A percentile compares a stretch with the other conserved stretches of the same genome.
These are phyloP conservation scores for Spheniscus humboldti DNA, from an alignment of 2,797 vertebrate genomes.

Conservation along the genomic window DNA sequence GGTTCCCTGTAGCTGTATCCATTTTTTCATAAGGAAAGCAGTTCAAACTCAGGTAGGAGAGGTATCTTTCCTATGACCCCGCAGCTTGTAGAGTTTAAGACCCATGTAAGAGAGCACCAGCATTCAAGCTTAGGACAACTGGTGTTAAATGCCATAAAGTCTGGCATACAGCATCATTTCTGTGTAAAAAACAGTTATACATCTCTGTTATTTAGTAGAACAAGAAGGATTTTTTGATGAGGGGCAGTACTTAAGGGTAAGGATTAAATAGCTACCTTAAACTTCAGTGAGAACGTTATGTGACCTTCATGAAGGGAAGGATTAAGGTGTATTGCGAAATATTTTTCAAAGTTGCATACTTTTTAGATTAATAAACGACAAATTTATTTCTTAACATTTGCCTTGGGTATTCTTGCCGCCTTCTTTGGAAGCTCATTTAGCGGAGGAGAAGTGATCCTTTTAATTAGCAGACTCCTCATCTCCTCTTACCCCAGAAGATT, in stretches of 20 bases:
- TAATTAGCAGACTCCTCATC: not conserved
- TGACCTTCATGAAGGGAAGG: not conserved
- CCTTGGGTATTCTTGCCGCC: not conserved
- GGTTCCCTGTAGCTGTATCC: not conserved
- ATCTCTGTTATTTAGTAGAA: not conserved
- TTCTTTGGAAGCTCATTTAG: not conserved
- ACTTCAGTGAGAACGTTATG: not conserved
- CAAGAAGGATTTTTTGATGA: not conserved
- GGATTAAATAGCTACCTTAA: not conserved
- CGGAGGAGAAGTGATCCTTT: not conserved
- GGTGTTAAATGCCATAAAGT: not conserved
- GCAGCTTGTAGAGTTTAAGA: not conserved
- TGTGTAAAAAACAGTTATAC: not conserved
- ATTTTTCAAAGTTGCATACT: not conserved
- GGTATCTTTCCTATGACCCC: not conserved
- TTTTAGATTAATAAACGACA: not conserved
- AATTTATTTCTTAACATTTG: not conserved
- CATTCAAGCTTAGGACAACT: not conserved
- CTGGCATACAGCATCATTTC: not conserved
- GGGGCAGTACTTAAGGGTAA: not conserved
- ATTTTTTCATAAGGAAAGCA: not conserved
- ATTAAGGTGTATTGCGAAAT: not conserved
- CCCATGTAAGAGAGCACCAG: not conserved
- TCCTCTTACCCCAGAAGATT: not conserved
- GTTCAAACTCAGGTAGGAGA: not conserved